These are phyloP conservation scores for Cerastoderma edule DNA, from an alignment of 2,888 invertebrate genomes.

Conservation along the genomic window DNA sequence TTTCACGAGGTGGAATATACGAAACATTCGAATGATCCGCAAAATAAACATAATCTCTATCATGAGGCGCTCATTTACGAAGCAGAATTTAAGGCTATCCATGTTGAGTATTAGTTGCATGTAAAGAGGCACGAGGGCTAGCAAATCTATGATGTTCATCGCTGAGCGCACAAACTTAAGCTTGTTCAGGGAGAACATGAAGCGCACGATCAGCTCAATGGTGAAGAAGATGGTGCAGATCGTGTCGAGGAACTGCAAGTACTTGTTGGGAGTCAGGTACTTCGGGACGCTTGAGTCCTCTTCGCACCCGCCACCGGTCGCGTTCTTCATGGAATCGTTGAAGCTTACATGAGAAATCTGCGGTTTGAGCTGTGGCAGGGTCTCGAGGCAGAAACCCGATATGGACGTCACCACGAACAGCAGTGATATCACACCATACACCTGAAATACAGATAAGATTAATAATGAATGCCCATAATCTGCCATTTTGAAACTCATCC, in stretches of 20 bases:
- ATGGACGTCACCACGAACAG: conserved; percentile 81
- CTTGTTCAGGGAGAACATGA: conserved; percentile 79
- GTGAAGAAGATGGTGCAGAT: conserved; percentile 82
- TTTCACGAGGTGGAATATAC: conserved; percentile 85
- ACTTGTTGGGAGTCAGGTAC: conserved; percentile 65
- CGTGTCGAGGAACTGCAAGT: conserved; percentile 77
- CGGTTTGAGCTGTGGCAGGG: conserved; percentile 75
- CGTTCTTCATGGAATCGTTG: conserved; percentile 37
- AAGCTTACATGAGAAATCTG: conserved; percentile 39
- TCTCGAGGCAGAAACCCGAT: conserved; percentile 82
- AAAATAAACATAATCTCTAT: conserved; percentile 84
- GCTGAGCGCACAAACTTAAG: conserved; percentile 75
- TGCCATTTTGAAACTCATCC: too few species aligned
- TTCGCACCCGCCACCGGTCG: conserved; percentile 54
- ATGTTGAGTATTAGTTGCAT: conserved; percentile 80
- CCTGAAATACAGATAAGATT: too few species aligned
- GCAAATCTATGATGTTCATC: conserved; percentile 82
- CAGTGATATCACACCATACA: conserved; percentile 81
- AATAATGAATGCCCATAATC: too few species aligned
- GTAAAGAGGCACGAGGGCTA: conserved; percentile 82
- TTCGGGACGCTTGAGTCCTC: conserved; percentile 57
- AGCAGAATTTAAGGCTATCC: conserved; percentile 76
- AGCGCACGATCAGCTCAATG: conserved; percentile 79
- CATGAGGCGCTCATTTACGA: conserved; percentile 79
- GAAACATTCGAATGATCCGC: conserved; percentile 84